These are phyloP conservation scores for Heteromurus nitidus DNA, from an alignment of 2,888 invertebrate species.

Conservation along the genomic window DNA sequence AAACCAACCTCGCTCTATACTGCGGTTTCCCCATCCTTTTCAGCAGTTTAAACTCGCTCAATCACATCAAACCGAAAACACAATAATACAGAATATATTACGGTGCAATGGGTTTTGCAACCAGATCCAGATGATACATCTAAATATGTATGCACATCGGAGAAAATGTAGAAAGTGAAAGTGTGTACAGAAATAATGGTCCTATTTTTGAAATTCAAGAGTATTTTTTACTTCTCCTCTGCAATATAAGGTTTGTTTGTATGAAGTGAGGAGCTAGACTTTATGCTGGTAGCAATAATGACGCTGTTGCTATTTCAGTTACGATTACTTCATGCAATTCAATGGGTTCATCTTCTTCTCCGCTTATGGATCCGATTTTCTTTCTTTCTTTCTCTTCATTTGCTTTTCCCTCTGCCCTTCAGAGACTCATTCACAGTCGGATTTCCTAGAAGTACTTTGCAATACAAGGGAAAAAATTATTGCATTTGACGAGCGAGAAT, in stretches of 20 bases:
- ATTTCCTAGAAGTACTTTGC: constrained; percentile 15
- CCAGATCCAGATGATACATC: too few relatives aligned
- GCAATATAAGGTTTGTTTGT: neutral
- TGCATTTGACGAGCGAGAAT: constrained; percentile 14
- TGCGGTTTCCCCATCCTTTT: constrained; percentile 39
- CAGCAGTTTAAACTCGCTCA: constrained; percentile 35
- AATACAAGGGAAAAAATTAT: constrained; percentile 31
- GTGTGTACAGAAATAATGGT: too few relatives aligned
- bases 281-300: constrained; percentile 57
- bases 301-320: constrained; percentile 57
- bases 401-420: constrained; percentile 5
- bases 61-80: constrained; percentile 25
- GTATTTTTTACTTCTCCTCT: neutral
- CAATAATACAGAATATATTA: constrained; percentile 23
- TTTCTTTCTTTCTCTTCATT: neutral
- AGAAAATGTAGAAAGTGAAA: too few relatives aligned
- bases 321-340: constrained; percentile 63
- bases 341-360: constrained; percentile 57
- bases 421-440: constrained; percentile 28
- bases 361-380: constrained; percentile 33
- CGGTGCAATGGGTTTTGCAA: constrained; percentile 19
- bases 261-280: neutral
- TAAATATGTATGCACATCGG: too few relatives aligned
- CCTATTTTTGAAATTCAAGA: too few relatives aligned
- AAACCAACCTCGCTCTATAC: too few relatives aligned